Base-by-base conservation (phyloP, 2,113 vertebrate species). In the Pelobates fuscus region DNA sequence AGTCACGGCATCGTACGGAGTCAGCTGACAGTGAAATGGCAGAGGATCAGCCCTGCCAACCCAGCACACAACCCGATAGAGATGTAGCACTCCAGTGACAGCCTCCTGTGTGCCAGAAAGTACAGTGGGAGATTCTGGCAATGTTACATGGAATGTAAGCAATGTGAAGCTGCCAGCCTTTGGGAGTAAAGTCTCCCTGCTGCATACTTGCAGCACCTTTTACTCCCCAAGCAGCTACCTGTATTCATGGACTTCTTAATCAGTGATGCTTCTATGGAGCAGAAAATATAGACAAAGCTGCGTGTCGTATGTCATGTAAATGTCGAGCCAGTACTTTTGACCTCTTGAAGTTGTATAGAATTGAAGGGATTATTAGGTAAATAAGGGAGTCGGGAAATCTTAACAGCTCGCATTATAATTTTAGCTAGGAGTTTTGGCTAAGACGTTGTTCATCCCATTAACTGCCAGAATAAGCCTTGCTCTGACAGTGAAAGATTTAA, bases 351-450 rank as follows among this genome's bases (percentile, higher is more conserved):
- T 25, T 67, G 41, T 67, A 37, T 67, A 74, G 62, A 66, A 1
- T 27, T 76, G 66, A 76, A 76, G 72, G 72, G 64, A 76, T 67
- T 30, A 49, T 46, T 76, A 59, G 72, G 72, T 67, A 60, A 58
- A 75, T 43, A 75, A 75, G 71, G 71, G 71, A 75, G 71, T 52
- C 24, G 71, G 63, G 52, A 29, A 10, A 59, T 29, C 29, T 32
- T 7, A 63, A 27, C 26, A 30, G 44, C 25, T 62, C n/a, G 60
- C 58, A 46, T 30, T 14, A 8, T 24, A 32, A 4, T 12, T 65
- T 54, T 55, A 29, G 54, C 44, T 32, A n/a, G n/a, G n/a, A n/a
- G n/a, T n/a, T 71, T 71, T 32, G 26, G 18, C 43, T 62, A 60
- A 3, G 25, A 63, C 30, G 23, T 43, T 4, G 5, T n/a, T 71